Evolutionary conservation across 2,113 vertebrate genomes (phyloP).

Genomic region (Bos indicus): DNA sequence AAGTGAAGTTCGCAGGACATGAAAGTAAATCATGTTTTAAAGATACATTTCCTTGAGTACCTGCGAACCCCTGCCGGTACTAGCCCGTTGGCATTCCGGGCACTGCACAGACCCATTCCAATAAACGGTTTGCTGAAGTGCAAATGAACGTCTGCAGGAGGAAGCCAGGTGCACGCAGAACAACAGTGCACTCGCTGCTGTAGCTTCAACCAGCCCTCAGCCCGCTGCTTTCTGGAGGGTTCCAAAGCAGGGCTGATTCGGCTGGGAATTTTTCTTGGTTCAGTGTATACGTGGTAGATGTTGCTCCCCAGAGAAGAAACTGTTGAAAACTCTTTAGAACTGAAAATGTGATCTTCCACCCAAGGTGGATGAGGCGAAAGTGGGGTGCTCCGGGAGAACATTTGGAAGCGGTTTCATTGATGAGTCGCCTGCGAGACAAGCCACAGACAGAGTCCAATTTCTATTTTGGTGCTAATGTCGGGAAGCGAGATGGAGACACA

Average conservation of each 20-base stretch:
- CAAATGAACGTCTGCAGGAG: neutral
- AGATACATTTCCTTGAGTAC: neutral
- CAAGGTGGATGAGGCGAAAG: neutral
- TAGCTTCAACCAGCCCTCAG: neutral
- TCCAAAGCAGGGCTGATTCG: neutral
- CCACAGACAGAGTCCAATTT: constrained; percentile 2
- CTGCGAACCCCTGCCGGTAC: neutral
- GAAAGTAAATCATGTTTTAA: neutral
- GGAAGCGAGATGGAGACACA: constrained; percentile 44
- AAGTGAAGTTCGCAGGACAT: neutral
- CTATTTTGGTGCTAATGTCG: constrained; percentile 51
- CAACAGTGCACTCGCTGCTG: fast-evolving
- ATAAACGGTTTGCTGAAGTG: neutral
- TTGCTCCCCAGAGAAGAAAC: neutral
- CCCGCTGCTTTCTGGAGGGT: neutral
- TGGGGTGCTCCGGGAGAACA: neutral
- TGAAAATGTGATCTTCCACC: neutral
- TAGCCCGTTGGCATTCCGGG: neutral
- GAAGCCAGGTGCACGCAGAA: neutral
- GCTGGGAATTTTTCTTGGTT: neutral
- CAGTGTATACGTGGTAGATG: neutral
- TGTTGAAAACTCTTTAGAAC: neutral
- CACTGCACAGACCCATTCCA: neutral
- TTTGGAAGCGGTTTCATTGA: constrained; percentile 42
- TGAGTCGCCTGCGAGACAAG: neutral